Percentiles rank a stretch among this genome's conserved stretches.
These are phyloP conservation scores for Mystacides longicornis DNA, from an alignment of 2,888 invertebrate species.

Conservation along the genomic window DNA sequence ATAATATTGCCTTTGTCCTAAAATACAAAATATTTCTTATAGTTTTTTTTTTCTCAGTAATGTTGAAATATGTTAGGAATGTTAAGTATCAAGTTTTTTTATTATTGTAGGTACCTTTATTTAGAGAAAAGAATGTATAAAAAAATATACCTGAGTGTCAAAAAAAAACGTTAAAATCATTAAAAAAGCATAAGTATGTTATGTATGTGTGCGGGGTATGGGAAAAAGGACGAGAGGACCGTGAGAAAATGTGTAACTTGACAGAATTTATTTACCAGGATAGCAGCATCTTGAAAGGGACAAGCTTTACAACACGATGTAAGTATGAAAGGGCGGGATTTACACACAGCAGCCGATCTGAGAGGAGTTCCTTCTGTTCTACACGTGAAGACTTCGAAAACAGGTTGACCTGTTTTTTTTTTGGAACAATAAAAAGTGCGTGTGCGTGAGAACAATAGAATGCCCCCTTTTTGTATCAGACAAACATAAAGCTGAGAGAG, in stretches of 20 bases:
- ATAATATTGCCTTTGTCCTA: no score
- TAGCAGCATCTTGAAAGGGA: constrained; percentile 31
- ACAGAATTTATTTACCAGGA: constrained; percentile 36
- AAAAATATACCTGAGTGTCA: background rate
- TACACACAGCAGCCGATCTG: no score
- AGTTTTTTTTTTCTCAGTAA: no score
- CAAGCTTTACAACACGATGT: constrained; percentile 19
- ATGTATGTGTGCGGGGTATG: no score
- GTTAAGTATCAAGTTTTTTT: background rate
- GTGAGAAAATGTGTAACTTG: constrained; percentile 22
- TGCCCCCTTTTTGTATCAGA: constrained; percentile 53
- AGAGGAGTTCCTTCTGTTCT: no score
- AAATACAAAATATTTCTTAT: no score
- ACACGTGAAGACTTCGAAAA: background rate
- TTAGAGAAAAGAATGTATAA: background rate
- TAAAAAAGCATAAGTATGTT: background rate
- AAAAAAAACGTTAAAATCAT: constrained; percentile 3
- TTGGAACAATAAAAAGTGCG: constrained; percentile 34
- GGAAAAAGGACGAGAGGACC: constrained; percentile 11
- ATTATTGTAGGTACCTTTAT: background rate
- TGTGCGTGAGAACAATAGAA: constrained; percentile 54
- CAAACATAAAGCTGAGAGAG: constrained; percentile 40
- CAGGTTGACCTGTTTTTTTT: background rate
- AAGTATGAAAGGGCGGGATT: constrained; percentile 4
- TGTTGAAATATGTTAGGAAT: no score